Conservation (phyloP, 1,140 invertebrate species). For the Sarcophaga bullata region DNA sequence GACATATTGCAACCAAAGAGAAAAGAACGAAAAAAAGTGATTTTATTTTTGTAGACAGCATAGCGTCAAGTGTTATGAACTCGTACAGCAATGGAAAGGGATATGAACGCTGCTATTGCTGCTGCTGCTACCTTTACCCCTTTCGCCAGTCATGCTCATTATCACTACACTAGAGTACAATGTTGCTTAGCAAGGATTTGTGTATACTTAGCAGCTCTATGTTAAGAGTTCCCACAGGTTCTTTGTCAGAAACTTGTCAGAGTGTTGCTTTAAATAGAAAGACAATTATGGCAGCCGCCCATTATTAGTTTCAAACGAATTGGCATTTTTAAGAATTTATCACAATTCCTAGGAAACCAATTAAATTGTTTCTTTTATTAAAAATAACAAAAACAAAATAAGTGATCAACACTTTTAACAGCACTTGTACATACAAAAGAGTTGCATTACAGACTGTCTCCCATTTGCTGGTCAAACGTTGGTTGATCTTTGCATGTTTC, state of each 20-base stretch:
- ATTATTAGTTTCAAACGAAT: slow-evolving; percentile 19
- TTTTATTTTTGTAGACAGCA: slow-evolving; percentile 2
- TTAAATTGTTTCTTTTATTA: neutral
- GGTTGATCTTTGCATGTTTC: too few species aligned
- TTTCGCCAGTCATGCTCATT: neutral
- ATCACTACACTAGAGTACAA: too few species aligned
- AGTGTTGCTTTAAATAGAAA: neutral
- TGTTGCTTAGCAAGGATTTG: too few species aligned
- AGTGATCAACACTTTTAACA: too few species aligned
- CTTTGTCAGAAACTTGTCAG: neutral
- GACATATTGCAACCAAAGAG: slow-evolving; percentile 12
- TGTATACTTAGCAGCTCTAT: neutral
- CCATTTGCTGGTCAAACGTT: too few species aligned
- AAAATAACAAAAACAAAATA: too few species aligned
- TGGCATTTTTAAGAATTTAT: slow-evolving; percentile 16
- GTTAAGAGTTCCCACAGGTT: slow-evolving; percentile 10
- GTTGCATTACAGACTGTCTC: too few species aligned
- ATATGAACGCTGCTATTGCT: neutral
- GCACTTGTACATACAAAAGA: too few species aligned
- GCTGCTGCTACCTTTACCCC: neutral
- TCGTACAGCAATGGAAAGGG: neutral
- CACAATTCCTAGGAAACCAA: slow-evolving; percentile 14
- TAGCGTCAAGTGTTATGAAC: slow-evolving; percentile 6
- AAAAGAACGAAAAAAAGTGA: neutral
- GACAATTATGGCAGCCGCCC: slow-evolving; percentile 1